These are phyloP conservation scores for Glaucidium brasilianum DNA, from an alignment of 2,113 vertebrate species.

Conservation along the genomic window DNA sequence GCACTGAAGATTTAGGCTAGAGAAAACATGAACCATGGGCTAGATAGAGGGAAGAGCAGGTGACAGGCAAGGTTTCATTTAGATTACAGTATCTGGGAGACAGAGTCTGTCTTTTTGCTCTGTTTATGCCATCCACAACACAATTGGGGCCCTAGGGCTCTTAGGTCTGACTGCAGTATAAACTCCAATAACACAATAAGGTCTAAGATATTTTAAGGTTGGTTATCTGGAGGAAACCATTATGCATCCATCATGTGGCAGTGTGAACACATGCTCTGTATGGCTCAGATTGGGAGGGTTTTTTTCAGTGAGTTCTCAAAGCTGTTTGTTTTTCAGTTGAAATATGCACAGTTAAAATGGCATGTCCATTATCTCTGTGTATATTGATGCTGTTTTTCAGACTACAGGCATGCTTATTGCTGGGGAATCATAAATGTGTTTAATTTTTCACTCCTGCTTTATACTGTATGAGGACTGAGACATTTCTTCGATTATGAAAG, in stretches of 20 bases:
- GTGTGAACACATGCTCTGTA: neutral
- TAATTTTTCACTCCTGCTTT: neutral
- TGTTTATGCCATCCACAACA: neutral
- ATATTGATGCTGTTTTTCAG: neutral
- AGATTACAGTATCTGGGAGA: neutral
- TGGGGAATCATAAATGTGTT: neutral
- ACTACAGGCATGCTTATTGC: neutral
- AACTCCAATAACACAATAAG: neutral
- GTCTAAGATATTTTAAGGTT: constrained; percentile 15
- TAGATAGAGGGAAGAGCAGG: neutral
- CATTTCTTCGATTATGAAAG: constrained; percentile 30
- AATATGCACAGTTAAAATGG: neutral
- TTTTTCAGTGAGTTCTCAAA: neutral
- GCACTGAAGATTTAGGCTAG: neutral
- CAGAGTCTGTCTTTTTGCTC: neutral
- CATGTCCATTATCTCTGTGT: neutral
- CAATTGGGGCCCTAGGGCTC: neutral
- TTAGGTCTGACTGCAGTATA: neutral
- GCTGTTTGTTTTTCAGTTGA: neutral
- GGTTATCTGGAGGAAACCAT: constrained; percentile 13
- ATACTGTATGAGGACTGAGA: neutral
- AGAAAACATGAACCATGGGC: neutral
- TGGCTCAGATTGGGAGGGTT: neutral
- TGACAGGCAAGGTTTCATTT: neutral
- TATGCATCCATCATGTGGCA: neutral